These are phyloP conservation scores for Pachycephus smyrnensis DNA, from an alignment of 2,888 invertebrate genomes.

Conservation along the genomic window DNA sequence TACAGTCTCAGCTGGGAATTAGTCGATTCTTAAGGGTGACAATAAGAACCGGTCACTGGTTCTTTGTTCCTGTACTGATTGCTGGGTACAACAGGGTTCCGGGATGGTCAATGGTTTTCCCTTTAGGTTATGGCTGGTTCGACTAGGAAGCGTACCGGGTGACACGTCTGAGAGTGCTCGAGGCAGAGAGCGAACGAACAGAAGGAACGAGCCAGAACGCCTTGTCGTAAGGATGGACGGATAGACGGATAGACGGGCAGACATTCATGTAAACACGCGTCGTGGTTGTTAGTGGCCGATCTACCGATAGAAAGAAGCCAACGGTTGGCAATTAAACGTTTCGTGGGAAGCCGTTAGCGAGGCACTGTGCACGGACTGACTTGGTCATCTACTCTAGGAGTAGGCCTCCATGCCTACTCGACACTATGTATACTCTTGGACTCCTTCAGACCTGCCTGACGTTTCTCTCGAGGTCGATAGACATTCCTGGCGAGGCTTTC, in stretches of 20 bases:
- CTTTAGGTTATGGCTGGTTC: not conserved
- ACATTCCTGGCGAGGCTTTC: not conserved
- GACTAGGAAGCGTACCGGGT: constrained; percentile 10
- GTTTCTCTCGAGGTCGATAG: not conserved
- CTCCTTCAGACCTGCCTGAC: not conserved
- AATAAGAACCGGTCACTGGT: not conserved
- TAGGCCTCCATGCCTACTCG: not conserved
- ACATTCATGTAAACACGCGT: constrained; percentile 40
- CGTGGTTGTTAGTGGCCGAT: constrained; percentile 34
- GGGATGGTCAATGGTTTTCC: constrained; percentile 8
- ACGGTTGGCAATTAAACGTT: constrained; percentile 38
- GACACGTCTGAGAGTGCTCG: constrained; percentile 11
- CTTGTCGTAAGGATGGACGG: not conserved
- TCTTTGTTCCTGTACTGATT: not conserved
- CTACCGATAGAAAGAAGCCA: constrained; percentile 38
- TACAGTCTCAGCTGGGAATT: not conserved
- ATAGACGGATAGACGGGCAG: constrained; percentile 6
- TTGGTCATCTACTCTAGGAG: not conserved
- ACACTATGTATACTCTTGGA: not conserved
- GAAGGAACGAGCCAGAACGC: not conserved
- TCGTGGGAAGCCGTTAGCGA: constrained; percentile 31
- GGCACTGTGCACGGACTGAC: constrained; percentile 3
- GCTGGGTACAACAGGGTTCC: not conserved
- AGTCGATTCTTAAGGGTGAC: not conserved
- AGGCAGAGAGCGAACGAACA: constrained; percentile 3